Evolutionary conservation across 37 sponge, comb jelly and placozoan genomes (phyloP), one percentile per base, ranked within the genome.

Genomic region (Crambe crambe): DNA sequence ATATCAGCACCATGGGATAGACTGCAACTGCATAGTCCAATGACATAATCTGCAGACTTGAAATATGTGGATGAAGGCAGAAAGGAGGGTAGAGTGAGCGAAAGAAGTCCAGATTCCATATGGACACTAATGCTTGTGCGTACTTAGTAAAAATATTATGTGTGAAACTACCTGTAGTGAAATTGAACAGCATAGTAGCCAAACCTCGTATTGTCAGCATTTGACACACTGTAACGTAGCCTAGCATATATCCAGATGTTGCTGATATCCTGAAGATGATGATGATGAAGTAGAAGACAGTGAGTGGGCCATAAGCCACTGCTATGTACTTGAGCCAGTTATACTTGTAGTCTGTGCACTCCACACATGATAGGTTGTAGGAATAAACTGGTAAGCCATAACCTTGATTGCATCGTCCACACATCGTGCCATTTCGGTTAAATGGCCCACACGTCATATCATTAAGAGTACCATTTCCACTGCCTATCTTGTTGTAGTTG

Each of bases 261-360:
- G 66, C 66, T 32, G 66, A 65, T 73, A 92, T 68, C 39, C 72
- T 71, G 42, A 92, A 87, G 0, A 92, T n/a, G 17, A 92, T 32
- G 56, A 92, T 44, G 9, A 75, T 39, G n/a, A 83, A 35, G 40
- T 75, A 72, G 40, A 92, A 70, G 0, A 87, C 1, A 1, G 89
- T 87, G 5, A 85, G 37, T 54, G 93, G 93, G 0, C 82, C 17
- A 59, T 72, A 78, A n/a, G 82, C 73, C 8, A 63, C 40, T n/a
- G 37, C 63, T 15, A 82, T 43, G 37, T 82, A 82, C 54, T 73
- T 72, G 37, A 60, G 29, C 73, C 62, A 62, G 74, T 72, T 73
- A 29, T 64, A 47, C 35, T 73, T 61, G 37, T 36, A 26, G 23
- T 63, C 25, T 32, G 62, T 4, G 32, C 82, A 82, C 37, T 42